These are phyloP conservation scores for Pogonophryne albipinna DNA, from an alignment of 2,797 vertebrate genomes.

Conservation along the genomic window DNA sequence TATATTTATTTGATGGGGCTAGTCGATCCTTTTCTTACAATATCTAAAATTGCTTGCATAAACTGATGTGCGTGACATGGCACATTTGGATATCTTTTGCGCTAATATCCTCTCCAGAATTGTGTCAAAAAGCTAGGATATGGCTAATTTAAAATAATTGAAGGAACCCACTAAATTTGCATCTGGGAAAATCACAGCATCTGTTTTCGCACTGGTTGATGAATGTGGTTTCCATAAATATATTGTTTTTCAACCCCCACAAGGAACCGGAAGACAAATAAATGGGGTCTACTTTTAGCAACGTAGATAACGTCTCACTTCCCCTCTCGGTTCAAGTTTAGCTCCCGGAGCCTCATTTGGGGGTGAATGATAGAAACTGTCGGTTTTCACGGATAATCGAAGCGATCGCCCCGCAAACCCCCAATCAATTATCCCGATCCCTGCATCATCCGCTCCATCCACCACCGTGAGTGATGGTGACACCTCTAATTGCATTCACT, in stretches of 20 bases:
- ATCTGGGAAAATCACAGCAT: not conserved
- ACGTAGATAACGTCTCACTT: constrained; percentile 13
- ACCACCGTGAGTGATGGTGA: constrained; percentile 67
- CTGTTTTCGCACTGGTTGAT: not conserved
- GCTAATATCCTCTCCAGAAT: not conserved
- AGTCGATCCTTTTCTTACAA: no score
- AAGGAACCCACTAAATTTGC: not conserved
- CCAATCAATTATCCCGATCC: constrained; percentile 62
- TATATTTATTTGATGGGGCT: not conserved
- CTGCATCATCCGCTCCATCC: constrained; percentile 63
- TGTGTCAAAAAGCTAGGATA: not conserved
- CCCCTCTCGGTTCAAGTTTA: constrained; percentile 13
- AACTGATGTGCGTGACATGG: not conserved
- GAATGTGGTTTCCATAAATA: constrained; percentile 4
- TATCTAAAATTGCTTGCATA: not conserved
- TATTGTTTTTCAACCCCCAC: not conserved
- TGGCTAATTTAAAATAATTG: not conserved
- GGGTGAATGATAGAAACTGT: constrained; percentile 54
- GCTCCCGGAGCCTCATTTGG: constrained; percentile 47
- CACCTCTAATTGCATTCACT: constrained; percentile 80
- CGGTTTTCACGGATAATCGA: constrained; percentile 66
- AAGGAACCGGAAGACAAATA: constrained; percentile 6
- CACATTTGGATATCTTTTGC: not conserved
- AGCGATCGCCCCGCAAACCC: constrained; percentile 64
- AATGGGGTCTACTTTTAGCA: constrained; percentile 7